Evolutionary conservation across 2,888 invertebrate genomes (phyloP), one percentile per base, ranked within the genome.

Genomic region (Drosophila koepferae): DNA sequence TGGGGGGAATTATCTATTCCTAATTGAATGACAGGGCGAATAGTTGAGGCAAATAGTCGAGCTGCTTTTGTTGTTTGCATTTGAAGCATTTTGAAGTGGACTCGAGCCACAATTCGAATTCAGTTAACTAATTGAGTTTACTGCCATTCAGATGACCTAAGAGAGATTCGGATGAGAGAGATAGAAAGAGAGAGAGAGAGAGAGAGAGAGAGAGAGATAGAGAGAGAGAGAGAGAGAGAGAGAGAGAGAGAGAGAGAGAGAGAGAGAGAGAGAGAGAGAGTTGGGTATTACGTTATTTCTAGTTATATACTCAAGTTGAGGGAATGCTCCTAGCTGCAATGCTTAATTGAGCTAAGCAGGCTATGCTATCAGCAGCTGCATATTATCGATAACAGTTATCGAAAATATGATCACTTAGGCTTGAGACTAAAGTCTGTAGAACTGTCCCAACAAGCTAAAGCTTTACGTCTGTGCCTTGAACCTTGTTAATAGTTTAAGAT

Each of bases 21-120:
- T 75, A 82, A 84, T 80, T 88, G 77, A 82, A 80, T 77, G 70
- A 63, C 74, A 74, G 63, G 58, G 60, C 80, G 75, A 77, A 82
- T 80, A 60, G 49, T 38, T 51, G 44, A 58, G 40, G 23, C 6
- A 23, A 23, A 23, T 23, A 4, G 23, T 2, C 43, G 16, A 38
- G 36, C 31, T 34, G 41, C 23, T 68, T 12, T 31, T 51, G 31
- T 48, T 55, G 34, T 23, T 34, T 46, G 44, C 20, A 38, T 14
- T 63, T 55, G 28, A 63, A 44, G 58, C 4, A 36, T n/a, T 46
- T 46, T 46, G 36, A 59, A 36, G 23, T 6, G 36, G 58, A 36
- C 46, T 34, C 46, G 58, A 16, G 6, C 20, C 9, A 34, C 56
- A 20, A 53, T 43, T 18, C 8, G 34, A 53, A 43, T 28, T 48